Evolutionary conservation across 2,113 vertebrate species (phyloP), one percentile per base, ranked within the genome.

Genomic region (Toxotes chatareus): DNA sequence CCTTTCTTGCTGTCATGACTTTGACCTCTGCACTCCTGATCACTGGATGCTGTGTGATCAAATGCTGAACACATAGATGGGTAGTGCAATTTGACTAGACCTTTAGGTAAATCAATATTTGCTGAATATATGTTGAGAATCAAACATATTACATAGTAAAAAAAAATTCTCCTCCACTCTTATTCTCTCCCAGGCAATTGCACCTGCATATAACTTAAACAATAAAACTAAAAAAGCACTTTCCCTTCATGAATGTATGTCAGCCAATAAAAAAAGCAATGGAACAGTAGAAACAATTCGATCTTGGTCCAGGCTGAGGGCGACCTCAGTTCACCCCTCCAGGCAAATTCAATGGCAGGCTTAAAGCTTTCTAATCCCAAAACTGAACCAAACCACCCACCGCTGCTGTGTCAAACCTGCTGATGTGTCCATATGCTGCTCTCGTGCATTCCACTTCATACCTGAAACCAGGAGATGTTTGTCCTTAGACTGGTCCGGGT

Each of bases 301-400:
- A 73, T 79, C 62, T 14, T 9, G 6, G n/a, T 47, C 47, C 10
- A 23, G 59, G 63, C 70, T 27, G 44, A 60, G 70, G 46, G 76
- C 27, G 64, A 87, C 84, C 77, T 79, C 84, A 32, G 71, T 62
- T 76, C 82, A 90, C 69, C 76, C 69, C 76, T 16, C 3, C 5
- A 23, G 53, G 19, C 74, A n/a, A 40, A 86, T 85, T 92, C 86
- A 90, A 93, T 89, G 34, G 84, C 38, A 31, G 71, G 76, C 21
- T 79, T 78, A 90, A 84, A 87, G 66, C 86, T 69, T 82, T 72
- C 42, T 80, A 86, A 87, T 83, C 87, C 88, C 80, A 74, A 79
- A 80, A 80, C 72, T 60, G 56, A 87, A 71, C 36, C 57, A 71
- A 83, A 68, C 57, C 73, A 56, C 34, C 31, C 67, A 47, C 49